phyloP scores from a whole-genome alignment of 1,140 invertebrate genomes.

The Oedothorax gibbosus region DNA sequence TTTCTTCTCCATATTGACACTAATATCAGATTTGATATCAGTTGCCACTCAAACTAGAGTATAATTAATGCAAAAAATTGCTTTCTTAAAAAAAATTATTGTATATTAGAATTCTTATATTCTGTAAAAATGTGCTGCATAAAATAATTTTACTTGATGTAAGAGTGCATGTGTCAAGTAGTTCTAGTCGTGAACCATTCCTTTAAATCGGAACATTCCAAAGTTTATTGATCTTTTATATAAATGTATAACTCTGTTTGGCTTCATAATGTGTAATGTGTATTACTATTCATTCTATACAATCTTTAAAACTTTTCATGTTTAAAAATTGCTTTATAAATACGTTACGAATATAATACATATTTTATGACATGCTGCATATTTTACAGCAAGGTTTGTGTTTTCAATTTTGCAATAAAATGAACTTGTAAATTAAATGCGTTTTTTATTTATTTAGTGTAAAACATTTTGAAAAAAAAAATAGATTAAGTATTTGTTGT shows the following conservation, averaged over 20 bases:
- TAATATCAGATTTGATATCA: too few relatives aligned
- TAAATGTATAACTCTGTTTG: constrained; percentile 6
- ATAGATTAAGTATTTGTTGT: too few relatives aligned
- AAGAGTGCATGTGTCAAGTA: not conserved
- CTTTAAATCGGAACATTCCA: not conserved
- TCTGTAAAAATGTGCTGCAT: too few relatives aligned
- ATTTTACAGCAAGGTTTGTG: constrained; percentile 16
- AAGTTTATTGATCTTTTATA: not conserved
- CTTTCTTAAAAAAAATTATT: too few relatives aligned
- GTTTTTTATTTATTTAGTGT: not conserved
- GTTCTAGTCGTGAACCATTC: not conserved
- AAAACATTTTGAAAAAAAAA: not conserved
- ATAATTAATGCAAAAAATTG: too few relatives aligned
- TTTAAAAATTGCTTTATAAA: not conserved
- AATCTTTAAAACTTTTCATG: not conserved
- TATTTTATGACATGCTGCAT: constrained; percentile 41
- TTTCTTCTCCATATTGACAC: too few relatives aligned
- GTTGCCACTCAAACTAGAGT: too few relatives aligned
- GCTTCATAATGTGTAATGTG: not conserved
- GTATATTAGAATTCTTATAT: too few relatives aligned
- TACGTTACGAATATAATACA: constrained; percentile 28
- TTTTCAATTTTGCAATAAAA: constrained; percentile 32
- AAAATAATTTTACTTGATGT: too few relatives aligned
- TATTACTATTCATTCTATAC: constrained; percentile 9
- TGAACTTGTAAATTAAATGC: constrained; percentile 8